phyloP scores from a whole-genome alignment of 2,888 invertebrate species.

The Eulithis testata region DNA sequence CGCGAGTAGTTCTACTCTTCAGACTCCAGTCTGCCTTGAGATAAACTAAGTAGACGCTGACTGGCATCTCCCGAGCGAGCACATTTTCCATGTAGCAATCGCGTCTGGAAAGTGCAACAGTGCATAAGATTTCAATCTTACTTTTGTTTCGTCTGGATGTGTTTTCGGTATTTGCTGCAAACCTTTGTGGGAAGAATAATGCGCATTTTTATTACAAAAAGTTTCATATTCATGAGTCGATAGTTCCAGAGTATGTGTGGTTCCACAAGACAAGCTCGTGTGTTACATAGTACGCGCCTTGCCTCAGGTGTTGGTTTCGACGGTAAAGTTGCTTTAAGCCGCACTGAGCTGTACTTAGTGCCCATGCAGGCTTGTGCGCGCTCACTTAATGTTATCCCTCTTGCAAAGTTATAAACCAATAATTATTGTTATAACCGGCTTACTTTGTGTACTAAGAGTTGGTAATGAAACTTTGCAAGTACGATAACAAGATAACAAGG shows the following conservation, averaged over 20 bases:
- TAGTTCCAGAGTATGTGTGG: conserved; percentile 12
- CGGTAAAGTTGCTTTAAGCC: conserved; percentile 78
- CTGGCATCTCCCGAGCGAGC: conserved; percentile 76
- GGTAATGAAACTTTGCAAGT: conserved; percentile 20
- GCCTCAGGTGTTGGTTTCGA: conserved; percentile 74
- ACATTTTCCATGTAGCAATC: conserved; percentile 72
- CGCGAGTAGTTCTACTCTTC: conserved; percentile 46
- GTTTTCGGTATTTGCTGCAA: conserved; percentile 44
- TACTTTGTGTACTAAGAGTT: conserved; percentile 27
- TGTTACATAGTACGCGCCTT: conserved; percentile 56
- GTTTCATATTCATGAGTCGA: neutral
- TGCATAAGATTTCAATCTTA: conserved; percentile 80
- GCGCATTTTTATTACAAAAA: conserved; percentile 6
- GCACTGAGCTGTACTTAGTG: conserved; percentile 69
- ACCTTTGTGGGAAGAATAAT: conserved; percentile 17
- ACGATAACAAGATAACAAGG: conserved; percentile 7
- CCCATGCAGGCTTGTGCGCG: conserved; percentile 60
- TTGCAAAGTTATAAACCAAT: conserved; percentile 56
- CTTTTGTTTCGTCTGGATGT: conserved; percentile 56
- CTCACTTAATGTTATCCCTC: conserved; percentile 67
- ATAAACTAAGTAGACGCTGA: conserved; percentile 76
- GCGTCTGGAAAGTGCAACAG: conserved; percentile 80
- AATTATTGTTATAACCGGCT: conserved; percentile 49
- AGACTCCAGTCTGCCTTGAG: conserved; percentile 57
- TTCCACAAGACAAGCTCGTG: conserved; percentile 37